Percentiles rank a stretch among this genome's conserved stretches.
Evolutionary conservation across 2,797 vertebrate species (phyloP).

Genomic region (Scolopax bukidnonensis): DNA sequence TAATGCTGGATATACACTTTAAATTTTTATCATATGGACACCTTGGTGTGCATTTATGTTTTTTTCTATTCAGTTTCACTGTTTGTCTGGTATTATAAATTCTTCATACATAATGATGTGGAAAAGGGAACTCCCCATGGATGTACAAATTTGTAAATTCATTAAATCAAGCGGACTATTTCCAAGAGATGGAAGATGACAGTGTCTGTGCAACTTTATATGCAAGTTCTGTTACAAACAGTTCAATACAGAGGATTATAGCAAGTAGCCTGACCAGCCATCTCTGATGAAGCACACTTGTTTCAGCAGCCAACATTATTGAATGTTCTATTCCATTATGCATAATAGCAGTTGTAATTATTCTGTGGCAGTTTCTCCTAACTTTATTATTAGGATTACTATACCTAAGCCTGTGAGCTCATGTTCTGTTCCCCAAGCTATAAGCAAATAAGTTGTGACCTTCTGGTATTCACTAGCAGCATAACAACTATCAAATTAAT

Average conservation of each 20-base stretch:
- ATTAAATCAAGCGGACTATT: not conserved
- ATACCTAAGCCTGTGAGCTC: conserved; percentile 27
- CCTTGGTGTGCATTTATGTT: not conserved
- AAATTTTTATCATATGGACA: not conserved
- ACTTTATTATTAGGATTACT: conserved; percentile 55
- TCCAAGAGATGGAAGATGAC: not conserved
- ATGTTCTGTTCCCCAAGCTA: conserved; percentile 22
- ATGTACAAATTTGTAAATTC: not conserved
- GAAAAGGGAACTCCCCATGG: not conserved
- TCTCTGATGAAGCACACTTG: not conserved
- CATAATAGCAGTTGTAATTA: conserved; percentile 38
- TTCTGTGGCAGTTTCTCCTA: conserved; percentile 26
- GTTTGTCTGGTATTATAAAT: not conserved
- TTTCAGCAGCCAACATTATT: conserved; percentile 2
- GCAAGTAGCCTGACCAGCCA: not conserved
- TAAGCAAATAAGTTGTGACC: conserved; percentile 35
- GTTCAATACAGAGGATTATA: not conserved
- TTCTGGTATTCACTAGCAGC: conserved; percentile 10
- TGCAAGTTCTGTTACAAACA: not conserved
- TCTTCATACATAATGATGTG: not conserved
- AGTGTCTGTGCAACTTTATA: not conserved
- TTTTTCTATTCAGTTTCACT: not conserved
- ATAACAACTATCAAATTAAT: conserved; percentile 36
- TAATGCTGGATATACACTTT: not conserved
- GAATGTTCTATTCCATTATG: conserved; percentile 40